Evolutionary conservation across 2,797 vertebrate genomes (phyloP), one percentile per base, ranked within the genome.

Genomic region (Crocidura indochinensis): DNA sequence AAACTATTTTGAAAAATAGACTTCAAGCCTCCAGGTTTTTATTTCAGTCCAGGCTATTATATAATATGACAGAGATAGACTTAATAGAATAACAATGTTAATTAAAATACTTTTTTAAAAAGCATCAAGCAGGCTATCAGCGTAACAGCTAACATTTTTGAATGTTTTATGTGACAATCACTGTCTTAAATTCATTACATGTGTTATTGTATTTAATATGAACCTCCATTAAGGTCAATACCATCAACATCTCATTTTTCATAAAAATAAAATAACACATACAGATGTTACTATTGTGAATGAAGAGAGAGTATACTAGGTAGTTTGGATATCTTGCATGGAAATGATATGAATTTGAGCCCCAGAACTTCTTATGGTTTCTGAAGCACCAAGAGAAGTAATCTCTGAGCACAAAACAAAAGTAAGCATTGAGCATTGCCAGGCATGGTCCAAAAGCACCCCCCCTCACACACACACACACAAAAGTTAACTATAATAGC

Each of bases 41-140:
- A 7, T 91, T 12, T 93, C 24, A 65, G 56, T 38, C 31, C 65
- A 22, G 68, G 46, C 9, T 46, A 24, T 84, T 73, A 3, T 80
- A 38, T 65, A n/a, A n/a, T n/a, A 90, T 44, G 26, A 9, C 10
- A 64, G 4, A 76, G 87, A n/a, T 27, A 75, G 3, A 6, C 38
- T 38, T n/a, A 38, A 84, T 19, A 17, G 44, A 67, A 8, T 91
- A 72, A 83, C 56, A 88, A 79, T 64, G 62, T 1, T 85, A 87
- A 80, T 76, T 74, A 76, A 90, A 71, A 60, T 91, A 92, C 88
- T 79, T 60, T 71, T 38, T 26, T 26, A 78, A 73, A 64, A 10
- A 77, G 38, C 67, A 68, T 29, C 49, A 71, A 56, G 82, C 65
- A 79, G 47, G 49, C 51, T 79, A 88, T 82, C 1, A 24, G 1